Base-by-base conservation (phyloP, 1,140 invertebrate genomes). In the Cydia splendana region DNA sequence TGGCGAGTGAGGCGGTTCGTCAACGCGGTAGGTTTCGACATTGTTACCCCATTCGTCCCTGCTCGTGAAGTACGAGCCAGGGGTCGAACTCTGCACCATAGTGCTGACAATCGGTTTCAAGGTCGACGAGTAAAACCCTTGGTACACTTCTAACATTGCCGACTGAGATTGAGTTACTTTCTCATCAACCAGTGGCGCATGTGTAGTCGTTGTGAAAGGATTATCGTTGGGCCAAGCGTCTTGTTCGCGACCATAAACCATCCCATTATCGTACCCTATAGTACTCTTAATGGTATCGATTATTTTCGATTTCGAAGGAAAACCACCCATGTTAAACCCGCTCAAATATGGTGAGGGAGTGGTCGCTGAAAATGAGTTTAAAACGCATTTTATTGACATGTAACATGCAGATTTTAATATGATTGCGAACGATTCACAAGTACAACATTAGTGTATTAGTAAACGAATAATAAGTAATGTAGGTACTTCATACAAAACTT, bases 111-210 rank as follows among this genome's bases (percentile, higher is more conserved):
- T 88, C 12, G 93, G 90, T 91, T 90, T 92, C 81, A 94, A 83
- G 75, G 93, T 93, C 65, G 93, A 89, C 51, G 91, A 84, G 79
- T 88, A 92, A 42, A 93, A 84, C 91, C 91, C 93, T 82, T 93
- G 89, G 82, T 91, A 91, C 75, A 94, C 93, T 82, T 94, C 94
- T 86, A 93, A 93, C 88, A 93, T 93, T 78, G 91, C 92, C 76
- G 94, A 94, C 77, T 91, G 90, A 62, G 90, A 87, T 80, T 86
- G 88, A 53, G 91, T 91, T 78, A 86, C 88, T 89, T 93, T 89
- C 71, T 93, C 88, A 28, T 90, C 90, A 10, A 90, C 91, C 65
- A 93, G 79, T 75, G 92, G 88, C 75, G 91, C 82, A 79, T 89
- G 84, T 78, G 91, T 91, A 69, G 91, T 89, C 76, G 93, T 93